A percentile compares a stretch with the other conserved stretches of the same genome.
Conservation (phyloP, 2,888 invertebrate genomes). For the Axea sp. region DNA sequence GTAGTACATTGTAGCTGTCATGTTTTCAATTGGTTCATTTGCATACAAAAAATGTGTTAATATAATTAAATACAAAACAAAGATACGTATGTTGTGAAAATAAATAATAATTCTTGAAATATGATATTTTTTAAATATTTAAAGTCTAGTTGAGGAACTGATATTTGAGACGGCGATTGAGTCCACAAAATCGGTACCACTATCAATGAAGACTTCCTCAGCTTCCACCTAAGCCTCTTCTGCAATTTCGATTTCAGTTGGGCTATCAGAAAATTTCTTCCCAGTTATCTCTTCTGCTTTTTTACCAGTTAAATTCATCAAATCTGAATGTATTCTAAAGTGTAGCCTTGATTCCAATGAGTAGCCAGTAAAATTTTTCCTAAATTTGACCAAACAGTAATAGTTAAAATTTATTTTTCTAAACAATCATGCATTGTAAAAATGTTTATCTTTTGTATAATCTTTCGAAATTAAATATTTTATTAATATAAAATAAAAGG, state of each 20-base stretch:
- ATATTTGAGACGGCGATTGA: slow-evolving; percentile 54
- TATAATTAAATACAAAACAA: slow-evolving; percentile 33
- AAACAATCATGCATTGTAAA: too few relatives aligned
- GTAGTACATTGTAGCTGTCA: slow-evolving; percentile 13
- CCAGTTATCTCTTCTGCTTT: slow-evolving; percentile 65
- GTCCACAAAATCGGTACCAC: slow-evolving; percentile 58
- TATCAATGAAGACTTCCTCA: slow-evolving; percentile 57
- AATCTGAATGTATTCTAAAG: slow-evolving; percentile 91
- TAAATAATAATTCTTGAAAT: slow-evolving; percentile 36
- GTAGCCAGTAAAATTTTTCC: slow-evolving; percentile 93
- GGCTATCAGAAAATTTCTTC: slow-evolving; percentile 53
- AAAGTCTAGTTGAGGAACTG: slow-evolving; percentile 62
- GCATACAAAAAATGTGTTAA: slow-evolving; percentile 35
- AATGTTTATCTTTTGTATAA: too few relatives aligned
- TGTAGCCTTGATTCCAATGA: slow-evolving; percentile 93
- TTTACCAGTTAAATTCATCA: slow-evolving; percentile 80
- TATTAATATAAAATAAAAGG: too few relatives aligned
- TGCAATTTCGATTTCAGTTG: slow-evolving; percentile 44
- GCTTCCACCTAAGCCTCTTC: slow-evolving; percentile 38
- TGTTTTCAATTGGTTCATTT: slow-evolving; percentile 8
- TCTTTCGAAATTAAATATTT: too few relatives aligned
- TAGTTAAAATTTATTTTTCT: too few relatives aligned
- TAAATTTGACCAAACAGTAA: too few relatives aligned
- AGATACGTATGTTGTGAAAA: slow-evolving; percentile 4
- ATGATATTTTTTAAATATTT: slow-evolving; percentile 24